Conservation (phyloP, 2,888 invertebrate genomes). For the Scelioninae gen. 1 region DNA sequence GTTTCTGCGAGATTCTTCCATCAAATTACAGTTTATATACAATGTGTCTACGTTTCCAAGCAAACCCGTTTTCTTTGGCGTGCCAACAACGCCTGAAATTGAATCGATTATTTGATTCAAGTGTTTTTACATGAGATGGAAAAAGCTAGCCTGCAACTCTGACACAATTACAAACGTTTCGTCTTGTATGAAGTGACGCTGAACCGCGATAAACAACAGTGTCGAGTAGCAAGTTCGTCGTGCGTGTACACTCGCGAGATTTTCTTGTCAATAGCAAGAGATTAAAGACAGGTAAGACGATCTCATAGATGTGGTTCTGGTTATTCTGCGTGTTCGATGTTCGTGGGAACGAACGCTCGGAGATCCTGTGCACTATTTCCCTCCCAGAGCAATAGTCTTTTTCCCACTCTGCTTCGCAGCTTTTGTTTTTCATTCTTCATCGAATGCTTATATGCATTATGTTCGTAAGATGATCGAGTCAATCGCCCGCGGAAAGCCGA, state of each 20-base stretch:
- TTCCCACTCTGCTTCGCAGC: slow-evolving; percentile 46
- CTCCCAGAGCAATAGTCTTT: slow-evolving; percentile 52
- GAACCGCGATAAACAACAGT: slow-evolving; percentile 48
- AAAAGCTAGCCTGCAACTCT: slow-evolving; percentile 19
- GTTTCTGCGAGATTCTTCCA: background rate
- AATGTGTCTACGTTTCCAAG: background rate
- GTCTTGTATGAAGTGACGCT: slow-evolving; percentile 57
- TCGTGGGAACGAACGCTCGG: slow-evolving; percentile 64
- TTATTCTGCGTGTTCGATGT: slow-evolving; percentile 69
- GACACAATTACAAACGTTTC: slow-evolving; percentile 50
- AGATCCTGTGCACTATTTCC: slow-evolving; percentile 66
- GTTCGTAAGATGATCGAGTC: slow-evolving; percentile 66
- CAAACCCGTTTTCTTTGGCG: slow-evolving; percentile 25
- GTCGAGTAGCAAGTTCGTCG: slow-evolving; percentile 57
- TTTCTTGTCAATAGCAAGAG: slow-evolving; percentile 67
- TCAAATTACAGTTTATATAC: slow-evolving; percentile 17
- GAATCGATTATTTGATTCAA: slow-evolving; percentile 32
- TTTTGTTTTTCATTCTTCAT: slow-evolving; percentile 59
- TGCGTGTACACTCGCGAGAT: slow-evolving; percentile 63
- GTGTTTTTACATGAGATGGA: background rate
- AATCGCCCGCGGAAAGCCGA: slow-evolving; percentile 64
- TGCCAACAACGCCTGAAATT: slow-evolving; percentile 23
- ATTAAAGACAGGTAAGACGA: slow-evolving; percentile 67
- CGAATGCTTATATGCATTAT: slow-evolving; percentile 56
- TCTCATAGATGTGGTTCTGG: slow-evolving; percentile 68